These are phyloP conservation scores for Epistrophe eligans DNA, from an alignment of 2,888 invertebrate genomes.

Conservation along the genomic window DNA sequence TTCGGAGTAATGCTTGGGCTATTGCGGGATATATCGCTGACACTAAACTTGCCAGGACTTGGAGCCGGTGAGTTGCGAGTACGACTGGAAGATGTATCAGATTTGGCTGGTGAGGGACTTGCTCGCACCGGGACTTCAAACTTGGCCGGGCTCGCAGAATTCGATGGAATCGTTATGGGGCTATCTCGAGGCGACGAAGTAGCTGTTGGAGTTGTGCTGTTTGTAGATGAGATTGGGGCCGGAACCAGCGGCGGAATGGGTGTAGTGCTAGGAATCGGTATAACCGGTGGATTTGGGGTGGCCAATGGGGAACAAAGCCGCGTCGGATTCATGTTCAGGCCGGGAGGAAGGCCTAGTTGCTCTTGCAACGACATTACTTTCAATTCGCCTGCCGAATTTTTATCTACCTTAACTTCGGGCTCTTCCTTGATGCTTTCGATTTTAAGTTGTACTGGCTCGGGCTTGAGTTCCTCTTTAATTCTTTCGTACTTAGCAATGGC, in stretches of 20 bases:
- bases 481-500: slow-evolving; percentile 82
- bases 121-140: slow-evolving; percentile 86
- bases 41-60: slow-evolving; percentile 83
- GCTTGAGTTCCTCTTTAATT: slow-evolving; percentile 78
- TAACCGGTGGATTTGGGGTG: slow-evolving; percentile 80
- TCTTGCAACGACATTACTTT: slow-evolving; percentile 83
- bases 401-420: slow-evolving; percentile 77
- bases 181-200: slow-evolving; percentile 82
- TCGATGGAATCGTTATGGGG: slow-evolving; percentile 83
- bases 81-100: slow-evolving; percentile 86
- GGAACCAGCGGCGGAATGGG: slow-evolving; percentile 71
- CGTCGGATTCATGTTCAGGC: slow-evolving; percentile 84
- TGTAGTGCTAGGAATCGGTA: slow-evolving; percentile 76
- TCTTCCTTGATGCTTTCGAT: slow-evolving; percentile 79
- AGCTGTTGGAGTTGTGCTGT: slow-evolving; percentile 76
- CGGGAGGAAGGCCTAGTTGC: slow-evolving; percentile 83
- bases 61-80: slow-evolving; percentile 85
- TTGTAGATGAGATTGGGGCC: slow-evolving; percentile 57
- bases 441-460: slow-evolving; percentile 71
- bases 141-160: slow-evolving; percentile 83
- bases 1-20: slow-evolving; percentile 83
- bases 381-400: slow-evolving; percentile 80
- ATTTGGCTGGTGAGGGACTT: slow-evolving; percentile 86
- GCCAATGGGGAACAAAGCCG: slow-evolving; percentile 82
- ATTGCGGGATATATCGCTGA: slow-evolving; percentile 83